Conservation (phyloP, 2,888 invertebrate species). For the Trimorus sp. region DNA sequence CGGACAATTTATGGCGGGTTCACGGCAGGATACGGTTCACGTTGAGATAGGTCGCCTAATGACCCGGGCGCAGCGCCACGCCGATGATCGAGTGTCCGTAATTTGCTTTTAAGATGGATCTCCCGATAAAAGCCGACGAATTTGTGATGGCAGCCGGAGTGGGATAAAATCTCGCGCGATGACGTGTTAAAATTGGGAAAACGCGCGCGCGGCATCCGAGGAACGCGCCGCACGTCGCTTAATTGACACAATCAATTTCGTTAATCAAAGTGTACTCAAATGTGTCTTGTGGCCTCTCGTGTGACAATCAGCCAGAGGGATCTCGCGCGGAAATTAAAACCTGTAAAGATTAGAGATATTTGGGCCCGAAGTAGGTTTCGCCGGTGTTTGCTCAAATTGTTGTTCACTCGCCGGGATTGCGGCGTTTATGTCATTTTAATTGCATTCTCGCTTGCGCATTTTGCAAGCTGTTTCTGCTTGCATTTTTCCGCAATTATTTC, state of each 20-base stretch:
- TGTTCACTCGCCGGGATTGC: too few relatives aligned
- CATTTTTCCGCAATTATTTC: too few relatives aligned
- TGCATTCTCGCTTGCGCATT: too few relatives aligned
- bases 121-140: constrained; percentile 17
- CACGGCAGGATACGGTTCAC: neutral
- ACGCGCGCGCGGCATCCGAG: neutral
- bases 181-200: constrained; percentile 27
- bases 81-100: constrained; percentile 15
- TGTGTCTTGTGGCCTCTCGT: too few relatives aligned
- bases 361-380: too few relatives aligned
- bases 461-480: too few relatives aligned
- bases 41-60: constrained; percentile 19
- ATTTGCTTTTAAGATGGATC: constrained; percentile 15
- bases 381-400: too few relatives aligned
- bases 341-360: too few relatives aligned
- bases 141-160: neutral
- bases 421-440: too few relatives aligned
- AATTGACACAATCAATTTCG: constrained; percentile 25
- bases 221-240: neutral
- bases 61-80: neutral
- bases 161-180: constrained; percentile 11
- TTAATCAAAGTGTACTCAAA: constrained; percentile 3
- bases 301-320: too few relatives aligned
- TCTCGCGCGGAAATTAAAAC: too few relatives aligned
- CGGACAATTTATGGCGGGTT: constrained; percentile 8